Evolutionary conservation across 2,888 invertebrate genomes (phyloP), one percentile per base, ranked within the genome.

Genomic region (Caenorhabditis panamensis): DNA sequence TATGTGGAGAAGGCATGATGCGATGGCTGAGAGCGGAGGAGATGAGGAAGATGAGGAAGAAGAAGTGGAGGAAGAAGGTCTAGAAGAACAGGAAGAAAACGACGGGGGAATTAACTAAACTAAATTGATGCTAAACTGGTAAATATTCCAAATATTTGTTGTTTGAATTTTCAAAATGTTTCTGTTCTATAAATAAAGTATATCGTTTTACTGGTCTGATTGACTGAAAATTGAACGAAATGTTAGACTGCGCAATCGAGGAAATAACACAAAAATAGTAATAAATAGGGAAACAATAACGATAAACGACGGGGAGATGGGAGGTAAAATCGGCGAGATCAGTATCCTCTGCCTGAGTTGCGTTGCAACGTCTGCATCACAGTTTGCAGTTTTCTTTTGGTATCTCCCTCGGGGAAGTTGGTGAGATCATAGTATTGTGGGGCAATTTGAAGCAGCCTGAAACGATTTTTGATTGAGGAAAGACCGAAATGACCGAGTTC

Each of bases 361-460:
- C 66, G 41, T 26, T 71, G 80, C 44, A 80, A n/a, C 0, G 80
- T 75, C 16, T 80, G 75, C 64, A 66, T 64, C 54, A 80, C 80
- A 47, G 64, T 58, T 20, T 96, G 95, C 83, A 97, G 93, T 91
- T 96, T 96, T 62, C 97, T 93, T 90, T 95, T 95, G 6, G 98
- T 98, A 92, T 99, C 98, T 92, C 99, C 97, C 90, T 95, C 95
- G 0, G 99, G 98, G 93, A 99, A 99, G 92, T 97, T 98, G 91
- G 95, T 94, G 92, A 99, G 93, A 92, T 99, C 99, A 92, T 98
- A 99, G 93, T 99, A 99, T 92, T 97, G 97, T 0, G 98, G 97
- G 0, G 98, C 96, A 82, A 97, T 95, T 91, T 95, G 95, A 24
- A 99, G 92, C 66, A 99, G 93, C 98, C 98, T 93, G 88, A 47